Base-by-base conservation (phyloP, 2,113 vertebrate genomes). In the Climacteris rufus region DNA sequence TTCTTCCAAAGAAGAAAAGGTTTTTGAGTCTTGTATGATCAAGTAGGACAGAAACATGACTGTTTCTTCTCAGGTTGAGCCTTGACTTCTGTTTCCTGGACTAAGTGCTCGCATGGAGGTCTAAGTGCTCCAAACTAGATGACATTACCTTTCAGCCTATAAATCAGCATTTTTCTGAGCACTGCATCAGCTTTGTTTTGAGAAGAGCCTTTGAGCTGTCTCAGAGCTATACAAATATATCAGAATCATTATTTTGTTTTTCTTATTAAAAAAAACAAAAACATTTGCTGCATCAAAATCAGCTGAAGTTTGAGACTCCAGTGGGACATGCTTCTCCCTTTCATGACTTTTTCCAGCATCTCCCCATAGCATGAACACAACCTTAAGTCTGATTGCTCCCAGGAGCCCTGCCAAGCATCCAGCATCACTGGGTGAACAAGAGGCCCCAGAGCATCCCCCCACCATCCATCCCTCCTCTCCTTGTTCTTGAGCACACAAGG, bases 41-140 rank as follows among this genome's bases (percentile, higher is more conserved):
- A 42, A 74, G 23, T 42, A 61, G 50, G 45, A 59, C 31, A 53
- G 54, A 53, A 45, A 85, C 1, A 2, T 44, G 35, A 45, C 75
- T 80, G 4, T n/a, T 72, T 50, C 45, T 77, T 88, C 68, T 90
- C 72, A 93, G 59, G 40, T 63, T 74, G 35, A 93, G 50, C 63
- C 31, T 80, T 76, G 47, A 76, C 83, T 94, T 39, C 49, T 63
- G 0, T 47, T 94, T 71, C 35, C 33, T 75, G 27, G 3, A 74
- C 28, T 57, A 93, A 90, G 10, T 39, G 50, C 18, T 10, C 8
- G 4, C 9, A 6, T 2, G 3, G 63, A 83, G 53, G 50, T 72
- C 63, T 65, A 45, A 69, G 61, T 65, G 57, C 64, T 89, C 61
- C 3, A 1, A 77, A 66, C 13, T 68, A 66, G 27, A 47, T 56